Conservation (phyloP, 2,888 invertebrate species). For the Phorcus lineatus region DNA sequence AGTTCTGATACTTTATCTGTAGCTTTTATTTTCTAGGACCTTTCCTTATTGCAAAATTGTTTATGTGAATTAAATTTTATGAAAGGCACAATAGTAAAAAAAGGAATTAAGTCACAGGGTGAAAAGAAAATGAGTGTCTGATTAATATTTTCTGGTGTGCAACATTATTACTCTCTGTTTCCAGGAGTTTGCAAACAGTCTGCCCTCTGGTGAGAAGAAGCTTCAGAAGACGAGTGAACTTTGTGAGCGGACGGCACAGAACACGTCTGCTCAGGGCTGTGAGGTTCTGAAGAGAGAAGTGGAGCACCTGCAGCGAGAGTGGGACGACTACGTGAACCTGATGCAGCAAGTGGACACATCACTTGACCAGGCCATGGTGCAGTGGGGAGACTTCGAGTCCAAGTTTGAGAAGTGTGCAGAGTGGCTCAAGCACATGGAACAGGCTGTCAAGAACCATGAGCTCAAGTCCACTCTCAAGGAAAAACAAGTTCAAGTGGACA, state of each 20-base stretch:
- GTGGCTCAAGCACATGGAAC: constrained; percentile 92
- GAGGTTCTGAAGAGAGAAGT: constrained; percentile 90
- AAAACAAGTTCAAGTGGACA: constrained; percentile 87
- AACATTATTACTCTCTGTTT: not conserved
- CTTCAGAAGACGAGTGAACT: constrained; percentile 53
- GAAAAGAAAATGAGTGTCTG: too few relatives aligned
- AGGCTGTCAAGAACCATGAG: constrained; percentile 87
- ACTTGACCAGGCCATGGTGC: constrained; percentile 89
- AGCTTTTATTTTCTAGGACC: not conserved
- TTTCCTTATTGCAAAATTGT: not conserved
- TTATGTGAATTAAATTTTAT: too few relatives aligned
- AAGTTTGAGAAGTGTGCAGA: constrained; percentile 85
- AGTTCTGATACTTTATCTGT: too few relatives aligned
- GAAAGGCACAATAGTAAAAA: too few relatives aligned
- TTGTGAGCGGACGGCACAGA: constrained; percentile 78
- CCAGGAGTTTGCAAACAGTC: constrained; percentile 60
- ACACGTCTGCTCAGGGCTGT: constrained; percentile 90
- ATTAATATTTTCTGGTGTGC: not conserved
- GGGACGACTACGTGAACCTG: constrained; percentile 79
- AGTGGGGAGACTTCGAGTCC: constrained; percentile 88
- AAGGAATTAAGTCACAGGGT: too few relatives aligned
- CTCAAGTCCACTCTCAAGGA: constrained; percentile 89
- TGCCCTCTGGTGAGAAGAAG: constrained; percentile 64
- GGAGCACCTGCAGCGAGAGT: constrained; percentile 92
- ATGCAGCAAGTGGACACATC: constrained; percentile 78